These are phyloP conservation scores for Bryconaethiops microstoma DNA, from an alignment of 2,797 vertebrate species.

Conservation along the genomic window DNA sequence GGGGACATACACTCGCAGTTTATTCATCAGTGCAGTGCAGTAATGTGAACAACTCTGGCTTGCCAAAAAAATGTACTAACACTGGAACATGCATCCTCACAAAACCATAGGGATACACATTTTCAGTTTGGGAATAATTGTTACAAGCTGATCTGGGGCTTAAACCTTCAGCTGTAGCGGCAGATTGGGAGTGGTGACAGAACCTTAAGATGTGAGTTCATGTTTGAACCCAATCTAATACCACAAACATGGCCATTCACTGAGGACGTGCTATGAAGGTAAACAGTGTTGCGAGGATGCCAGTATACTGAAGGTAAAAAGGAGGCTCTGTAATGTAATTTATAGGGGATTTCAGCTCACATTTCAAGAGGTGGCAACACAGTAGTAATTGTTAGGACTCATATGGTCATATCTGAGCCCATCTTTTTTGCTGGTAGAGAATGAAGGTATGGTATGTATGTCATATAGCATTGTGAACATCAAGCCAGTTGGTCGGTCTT, in stretches of 20 bases:
- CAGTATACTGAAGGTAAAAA: background rate
- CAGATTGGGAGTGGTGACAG: constrained; percentile 53
- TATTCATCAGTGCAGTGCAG: constrained; percentile 31
- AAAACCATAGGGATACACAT: constrained; percentile 50
- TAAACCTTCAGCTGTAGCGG: constrained; percentile 50
- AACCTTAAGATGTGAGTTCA: constrained; percentile 56
- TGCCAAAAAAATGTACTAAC: constrained; percentile 46
- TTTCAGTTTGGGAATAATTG: constrained; percentile 63
- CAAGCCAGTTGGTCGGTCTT: background rate
- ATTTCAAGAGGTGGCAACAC: background rate
- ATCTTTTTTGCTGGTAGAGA: background rate
- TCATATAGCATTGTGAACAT: background rate
- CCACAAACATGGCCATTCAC: constrained; percentile 26
- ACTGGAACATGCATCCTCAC: constrained; percentile 47
- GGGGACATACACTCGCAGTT: background rate
- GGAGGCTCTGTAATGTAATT: background rate
- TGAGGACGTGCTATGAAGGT: constrained; percentile 35
- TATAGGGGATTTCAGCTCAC: background rate
- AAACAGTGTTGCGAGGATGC: constrained; percentile 26
- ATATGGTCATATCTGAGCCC: background rate
- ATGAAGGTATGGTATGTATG: background rate
- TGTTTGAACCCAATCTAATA: constrained; percentile 43
- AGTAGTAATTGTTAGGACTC: no score
- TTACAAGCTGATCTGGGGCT: constrained; percentile 62
- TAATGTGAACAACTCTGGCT: constrained; percentile 37